Evolutionary conservation across 2,888 invertebrate genomes (phyloP), one percentile per base, ranked within the genome.

Genomic region (Aromia moschata): DNA sequence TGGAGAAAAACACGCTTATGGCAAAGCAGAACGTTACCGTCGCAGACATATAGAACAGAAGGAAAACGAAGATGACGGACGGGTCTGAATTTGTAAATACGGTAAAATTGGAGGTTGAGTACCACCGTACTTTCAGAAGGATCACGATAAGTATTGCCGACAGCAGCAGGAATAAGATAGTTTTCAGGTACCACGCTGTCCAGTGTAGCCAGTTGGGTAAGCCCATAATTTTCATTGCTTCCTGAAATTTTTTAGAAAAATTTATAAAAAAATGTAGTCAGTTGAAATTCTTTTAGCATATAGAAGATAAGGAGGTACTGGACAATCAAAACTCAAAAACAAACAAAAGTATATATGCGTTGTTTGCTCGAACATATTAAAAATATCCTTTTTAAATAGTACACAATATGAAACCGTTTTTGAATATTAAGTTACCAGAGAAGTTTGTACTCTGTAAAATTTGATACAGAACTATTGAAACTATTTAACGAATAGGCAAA

Each of bases 201-300:
- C 94, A 94, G 74, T 94, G 93, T 43, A 94, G 78, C 90, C 91
- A 93, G 67, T 89, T 90, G 3, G 87, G 86, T 1, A 95, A 80
- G 0, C 94, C 94, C 94, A 94, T 94, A 75, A 94, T 91, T 82
- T 93, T 93, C 93, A 95, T 93, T 0, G 92, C 89, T 84, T 94
- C 94, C 77, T 77, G 53, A 62, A 72, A 70, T 5, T 17, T n/a
- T 1, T 4, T 17, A 38, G 4, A 10, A 7, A 10, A n/a, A 5
- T 38, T 4, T 5, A 7, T 38, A 38, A n/a, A 25, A 9, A 25
- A 9, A 9, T 5, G 9, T 9, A 25, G 25, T 25, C 9, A 9
- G 5, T 9, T 25, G 25, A 45, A 10, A 14, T 30, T n/a, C 25
- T 25, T 3, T 16, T 33, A n/a, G n/a, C 20, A 18, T 16, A 7